Base-by-base conservation (phyloP, 2,113 vertebrate species). In the Monopterus albus region DNA sequence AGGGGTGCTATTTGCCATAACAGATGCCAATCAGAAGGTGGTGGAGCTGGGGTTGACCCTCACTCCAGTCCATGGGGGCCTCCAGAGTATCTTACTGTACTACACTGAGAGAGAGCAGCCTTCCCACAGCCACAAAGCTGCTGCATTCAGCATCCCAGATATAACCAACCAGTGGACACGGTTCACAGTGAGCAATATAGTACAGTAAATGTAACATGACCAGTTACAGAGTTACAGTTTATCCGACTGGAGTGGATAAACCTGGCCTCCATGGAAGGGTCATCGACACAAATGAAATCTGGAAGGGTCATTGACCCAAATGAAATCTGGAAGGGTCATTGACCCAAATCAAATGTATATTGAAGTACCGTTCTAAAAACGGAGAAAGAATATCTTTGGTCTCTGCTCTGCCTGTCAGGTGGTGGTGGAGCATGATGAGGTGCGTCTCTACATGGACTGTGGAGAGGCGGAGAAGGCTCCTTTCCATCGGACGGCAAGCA, bases 131-230 rank as follows among this genome's bases (percentile, higher is more conserved):
- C 92, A 75, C 2, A 95, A 97, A 76, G 95, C 94, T 1, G 96
- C 95, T 1, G 89, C 93, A 1, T 99, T 99, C 72, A 94, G 88
- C 9, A 94, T 99, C 67, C 94, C 94, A 0, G 92, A 96, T 49
- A 96, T 98, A 95, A 97, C 97, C 3, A 93, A 94, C 50, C 94
- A 87, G 75, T 99, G 97, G 97, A 96, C 91, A 25, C 94, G 87
- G 11, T 97, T 98, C 79, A 94, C 94, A 0, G 88, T 91, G 64
- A 78, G 82, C 14, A 3, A 7, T 29, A 10, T 3, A 9, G 17
- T 11, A 43, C 9, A 38, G 31, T 20, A 1, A 13, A 21, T 33
- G 10, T 45, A 23, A 10, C 7, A 18, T 31, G 15, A 28, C 4
- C n/a, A n/a, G n/a, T n/a, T n/a, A n/a, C n/a, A n/a, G n/a, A n/a